These are phyloP conservation scores for Vireo altiloquus DNA, from an alignment of 2,113 vertebrate species.

Conservation along the genomic window DNA sequence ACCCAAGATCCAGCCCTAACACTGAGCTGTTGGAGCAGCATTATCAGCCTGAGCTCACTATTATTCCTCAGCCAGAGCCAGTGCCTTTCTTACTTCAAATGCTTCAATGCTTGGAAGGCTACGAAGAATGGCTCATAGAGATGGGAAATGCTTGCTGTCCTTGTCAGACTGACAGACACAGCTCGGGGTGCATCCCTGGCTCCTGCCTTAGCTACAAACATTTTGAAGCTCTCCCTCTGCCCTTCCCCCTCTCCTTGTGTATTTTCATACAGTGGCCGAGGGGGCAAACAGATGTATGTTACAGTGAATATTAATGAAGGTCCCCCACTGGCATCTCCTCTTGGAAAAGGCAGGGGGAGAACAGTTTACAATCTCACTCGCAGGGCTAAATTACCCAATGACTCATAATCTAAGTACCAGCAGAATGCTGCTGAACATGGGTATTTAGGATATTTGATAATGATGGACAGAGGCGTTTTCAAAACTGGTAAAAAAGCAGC, in stretches of 20 bases:
- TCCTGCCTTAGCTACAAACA: not conserved
- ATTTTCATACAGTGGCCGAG: conserved; percentile 46
- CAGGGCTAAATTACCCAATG: conserved; percentile 48
- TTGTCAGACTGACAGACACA: conserved; percentile 15
- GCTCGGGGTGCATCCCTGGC: not conserved
- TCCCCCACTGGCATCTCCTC: conserved; percentile 56
- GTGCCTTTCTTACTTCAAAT: conserved; percentile 11
- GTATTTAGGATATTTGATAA: conserved; percentile 2
- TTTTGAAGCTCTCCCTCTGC: not conserved
- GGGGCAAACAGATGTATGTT: conserved; percentile 65
- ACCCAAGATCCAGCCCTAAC: not conserved
- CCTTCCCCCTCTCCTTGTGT: conserved; percentile 32
- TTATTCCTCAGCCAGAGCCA: not conserved
- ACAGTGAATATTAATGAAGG: conserved; percentile 74
- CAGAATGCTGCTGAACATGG: not conserved
- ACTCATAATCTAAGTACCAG: conserved; percentile 44
- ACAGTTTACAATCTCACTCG: not conserved
- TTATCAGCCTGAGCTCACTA: conserved; percentile 9
- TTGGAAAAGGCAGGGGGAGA: conserved; percentile 9
- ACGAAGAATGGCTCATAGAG: not conserved
- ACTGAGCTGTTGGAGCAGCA: not conserved
- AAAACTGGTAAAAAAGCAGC: not conserved
- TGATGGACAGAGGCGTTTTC: not conserved
- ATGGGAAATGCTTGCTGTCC: not conserved
- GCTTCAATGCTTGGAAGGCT: not conserved